Conservation (phyloP, 2,888 invertebrate species). For the Prosopocoilus inquinatus region DNA sequence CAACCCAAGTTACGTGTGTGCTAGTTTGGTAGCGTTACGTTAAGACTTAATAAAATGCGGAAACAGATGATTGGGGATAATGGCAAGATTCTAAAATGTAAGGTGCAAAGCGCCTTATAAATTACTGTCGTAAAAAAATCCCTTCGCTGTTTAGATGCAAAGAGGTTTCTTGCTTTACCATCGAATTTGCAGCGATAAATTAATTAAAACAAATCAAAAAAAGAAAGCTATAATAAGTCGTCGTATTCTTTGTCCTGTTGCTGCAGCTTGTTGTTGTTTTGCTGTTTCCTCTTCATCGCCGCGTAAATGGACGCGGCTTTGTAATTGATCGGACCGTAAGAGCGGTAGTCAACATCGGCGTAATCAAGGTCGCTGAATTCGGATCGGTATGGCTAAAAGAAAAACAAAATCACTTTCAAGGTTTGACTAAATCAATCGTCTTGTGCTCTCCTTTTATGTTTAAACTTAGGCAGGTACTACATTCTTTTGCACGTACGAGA, state of each 20-base stretch:
- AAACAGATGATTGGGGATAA: no score
- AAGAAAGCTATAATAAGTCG: conserved; percentile 41
- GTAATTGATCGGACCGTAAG: conserved; percentile 90
- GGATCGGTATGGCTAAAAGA: conserved; percentile 73
- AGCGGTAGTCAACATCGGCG: conserved; percentile 85
- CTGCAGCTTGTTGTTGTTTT: conserved; percentile 42
- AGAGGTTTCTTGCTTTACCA: background rate
- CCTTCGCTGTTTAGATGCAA: background rate
- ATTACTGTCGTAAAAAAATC: background rate
- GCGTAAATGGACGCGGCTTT: conserved; percentile 84
- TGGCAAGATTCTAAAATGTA: no score
- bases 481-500: no score
- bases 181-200: background rate
- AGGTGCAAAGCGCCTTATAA: no score
- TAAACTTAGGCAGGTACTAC: no score
- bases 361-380: conserved; percentile 80
- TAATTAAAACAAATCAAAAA: conserved; percentile 5
- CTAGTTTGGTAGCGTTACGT: background rate
- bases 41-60: no score
- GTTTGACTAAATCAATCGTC: no score
- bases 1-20: no score
- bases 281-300: conserved; percentile 66
- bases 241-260: conserved; percentile 43
- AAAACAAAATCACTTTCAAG: conserved; percentile 3
- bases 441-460: no score